Conservation (phyloP, 2,113 vertebrate species). For the Prochilodus magdalenae region DNA sequence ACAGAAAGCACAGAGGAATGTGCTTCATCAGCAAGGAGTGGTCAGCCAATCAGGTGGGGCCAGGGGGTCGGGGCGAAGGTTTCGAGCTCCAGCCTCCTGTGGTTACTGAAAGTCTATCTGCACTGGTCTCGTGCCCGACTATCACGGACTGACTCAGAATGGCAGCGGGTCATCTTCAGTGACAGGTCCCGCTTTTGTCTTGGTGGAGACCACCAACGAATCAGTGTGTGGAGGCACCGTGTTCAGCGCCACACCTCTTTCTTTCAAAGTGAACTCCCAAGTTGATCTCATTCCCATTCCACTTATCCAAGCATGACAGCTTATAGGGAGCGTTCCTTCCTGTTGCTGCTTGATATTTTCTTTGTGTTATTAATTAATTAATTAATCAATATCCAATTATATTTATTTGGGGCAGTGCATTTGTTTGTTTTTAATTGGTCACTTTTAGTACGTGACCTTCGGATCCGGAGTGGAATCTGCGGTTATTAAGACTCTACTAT, state of each 20-base stretch:
- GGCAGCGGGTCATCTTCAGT: too few relatives aligned
- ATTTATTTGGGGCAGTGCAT: not conserved
- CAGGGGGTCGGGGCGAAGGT: too few relatives aligned
- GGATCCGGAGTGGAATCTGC: not conserved
- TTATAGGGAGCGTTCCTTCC: not conserved
- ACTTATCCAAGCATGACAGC: too few relatives aligned
- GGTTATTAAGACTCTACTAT: not conserved
- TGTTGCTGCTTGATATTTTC: not conserved
- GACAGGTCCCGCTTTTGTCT: too few relatives aligned
- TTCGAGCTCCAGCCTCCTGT: not conserved
- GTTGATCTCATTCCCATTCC: too few relatives aligned
- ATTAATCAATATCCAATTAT: too few relatives aligned
- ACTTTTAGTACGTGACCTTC: not conserved
- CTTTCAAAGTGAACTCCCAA: too few relatives aligned
- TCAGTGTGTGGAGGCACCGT: too few relatives aligned
- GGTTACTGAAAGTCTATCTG: not conserved
- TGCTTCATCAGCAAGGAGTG: not conserved
- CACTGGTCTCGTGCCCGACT: not conserved
- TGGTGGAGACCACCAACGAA: too few relatives aligned
- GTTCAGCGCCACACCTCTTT: too few relatives aligned
- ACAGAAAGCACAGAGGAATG: constrained; percentile 10
- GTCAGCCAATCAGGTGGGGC: not conserved
- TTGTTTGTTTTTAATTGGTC: not conserved
- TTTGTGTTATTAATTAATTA: not conserved
- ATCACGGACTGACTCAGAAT: too few relatives aligned